These are phyloP conservation scores for Lytechinus pictus DNA, from an alignment of 35 echinoderm and acorn worm genomes.

Conservation along the genomic window DNA sequence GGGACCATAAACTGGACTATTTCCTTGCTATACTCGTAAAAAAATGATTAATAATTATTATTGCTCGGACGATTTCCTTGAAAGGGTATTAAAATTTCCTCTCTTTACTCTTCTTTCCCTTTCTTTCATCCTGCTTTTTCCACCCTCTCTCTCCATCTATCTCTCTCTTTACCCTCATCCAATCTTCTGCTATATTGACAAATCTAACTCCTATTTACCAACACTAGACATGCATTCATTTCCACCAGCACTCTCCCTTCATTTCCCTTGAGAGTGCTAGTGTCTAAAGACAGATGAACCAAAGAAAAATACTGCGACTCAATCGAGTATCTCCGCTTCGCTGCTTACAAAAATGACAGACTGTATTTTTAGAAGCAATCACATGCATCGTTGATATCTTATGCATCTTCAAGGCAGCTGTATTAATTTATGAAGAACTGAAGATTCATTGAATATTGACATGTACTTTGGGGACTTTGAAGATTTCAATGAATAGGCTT, in stretches of 20 bases:
- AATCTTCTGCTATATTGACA: background rate
- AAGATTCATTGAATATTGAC: too few relatives aligned
- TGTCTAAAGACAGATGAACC: background rate
- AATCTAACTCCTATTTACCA: background rate
- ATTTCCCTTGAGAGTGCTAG: background rate
- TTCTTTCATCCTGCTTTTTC: background rate
- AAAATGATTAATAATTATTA: too few relatives aligned
- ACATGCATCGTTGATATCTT: background rate
- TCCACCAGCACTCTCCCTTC: background rate
- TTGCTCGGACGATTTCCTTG: too few relatives aligned
- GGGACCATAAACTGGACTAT: too few relatives aligned
- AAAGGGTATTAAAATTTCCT: background rate
- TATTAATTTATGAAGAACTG: background rate
- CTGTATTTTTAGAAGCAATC: constrained; percentile 6
- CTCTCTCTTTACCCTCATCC: background rate
- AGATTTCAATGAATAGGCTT: too few relatives aligned
- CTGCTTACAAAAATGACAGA: background rate
- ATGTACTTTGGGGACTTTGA: too few relatives aligned
- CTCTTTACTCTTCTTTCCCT: background rate
- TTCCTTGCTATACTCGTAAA: too few relatives aligned
- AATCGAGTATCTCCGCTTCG: background rate
- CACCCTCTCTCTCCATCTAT: background rate
- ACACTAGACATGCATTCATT: background rate
- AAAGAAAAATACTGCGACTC: background rate
- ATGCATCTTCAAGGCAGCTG: background rate